Base-by-base conservation (phyloP, 64 coral and sea anemone genomes). In the Montipora cactus region DNA sequence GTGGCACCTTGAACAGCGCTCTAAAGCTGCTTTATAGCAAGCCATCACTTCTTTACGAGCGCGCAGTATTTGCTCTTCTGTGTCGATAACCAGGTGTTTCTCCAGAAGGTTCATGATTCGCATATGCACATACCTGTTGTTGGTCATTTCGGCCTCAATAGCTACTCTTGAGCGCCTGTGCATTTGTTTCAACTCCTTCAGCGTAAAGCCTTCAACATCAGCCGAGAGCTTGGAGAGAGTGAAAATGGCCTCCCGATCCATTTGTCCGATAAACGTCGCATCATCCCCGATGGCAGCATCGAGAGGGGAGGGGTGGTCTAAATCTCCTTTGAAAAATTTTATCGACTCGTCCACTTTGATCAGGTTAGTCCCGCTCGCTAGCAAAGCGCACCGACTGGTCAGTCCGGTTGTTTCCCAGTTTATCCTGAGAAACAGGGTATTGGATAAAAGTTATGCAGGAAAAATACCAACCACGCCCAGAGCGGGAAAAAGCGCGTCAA, bases 101-200 rank as follows among this genome's bases (percentile, higher is more conserved):
- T 98, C 96, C 10, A 98, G 76, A 5, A 95, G 52, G 18, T 84
- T 81, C 18, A 95, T 82, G 53, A 98, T 98, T 62, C 91, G 81
- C 78, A 79, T 81, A 71, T 98, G 96, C 76, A 98, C 83, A 47
- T 98, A 93, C 68, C 78, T 57, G 48, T 98, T 98, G n/a, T 95
- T 98, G 45, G 96, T 98, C 47, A 98, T 76, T n/a, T 83, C 93
- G 70, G 93, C 93, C 50, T 92, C 93, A 18, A 98, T 89, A 55
- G 93, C 96, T 25, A 98, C 96, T 44, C 89, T 89, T 16, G 96
- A 91, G 4, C 90, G 89, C 49, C 96, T 77, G 87, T 98, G 84
- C 3, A 95, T 88, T 22, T 90, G 83, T 71, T 89, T 90, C 25
- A 98, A 78, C 49, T 95, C 96, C 75, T 64, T 91, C 15, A 98